Evolutionary conservation across 2,113 vertebrate genomes (phyloP).

Genomic region (Eulemur macaco): DNA sequence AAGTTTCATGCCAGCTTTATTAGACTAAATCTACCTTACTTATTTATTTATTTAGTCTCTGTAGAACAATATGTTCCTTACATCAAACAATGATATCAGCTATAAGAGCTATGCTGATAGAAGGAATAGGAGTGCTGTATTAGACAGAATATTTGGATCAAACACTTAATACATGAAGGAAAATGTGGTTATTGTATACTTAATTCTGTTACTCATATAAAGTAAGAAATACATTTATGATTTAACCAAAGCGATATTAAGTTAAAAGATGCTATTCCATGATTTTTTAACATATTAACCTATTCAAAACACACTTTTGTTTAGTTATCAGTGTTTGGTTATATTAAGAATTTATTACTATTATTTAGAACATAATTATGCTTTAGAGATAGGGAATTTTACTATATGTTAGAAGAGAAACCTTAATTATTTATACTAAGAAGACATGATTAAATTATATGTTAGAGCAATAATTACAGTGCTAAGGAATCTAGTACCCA

Average conservation of each 20-base stretch:
- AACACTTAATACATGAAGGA: background rate
- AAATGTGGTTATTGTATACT: background rate
- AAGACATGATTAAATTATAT: slow-evolving; percentile 65
- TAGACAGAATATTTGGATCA: background rate
- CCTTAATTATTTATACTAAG: slow-evolving; percentile 67
- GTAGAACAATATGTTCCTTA: background rate
- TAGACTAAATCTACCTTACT: background rate
- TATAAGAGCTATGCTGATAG: background rate
- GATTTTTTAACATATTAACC: slow-evolving; percentile 34
- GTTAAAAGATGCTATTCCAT: background rate
- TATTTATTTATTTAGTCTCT: background rate
- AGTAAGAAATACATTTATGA: background rate
- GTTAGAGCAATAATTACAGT: slow-evolving; percentile 68
- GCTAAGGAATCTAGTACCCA: slow-evolving; percentile 36
- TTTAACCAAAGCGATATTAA: background rate
- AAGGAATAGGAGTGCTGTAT: background rate
- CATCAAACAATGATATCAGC: background rate
- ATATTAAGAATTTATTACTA: slow-evolving; percentile 63
- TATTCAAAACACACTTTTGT: slow-evolving; percentile 67
- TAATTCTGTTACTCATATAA: background rate
- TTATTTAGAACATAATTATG: slow-evolving; percentile 71
- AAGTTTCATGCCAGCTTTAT: background rate
- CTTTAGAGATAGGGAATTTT: slow-evolving; percentile 35
- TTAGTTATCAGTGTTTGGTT: slow-evolving; percentile 38
- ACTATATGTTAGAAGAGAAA: slow-evolving; percentile 38